phyloP scores from a whole-genome alignment of 2,888 invertebrate species.

The Acanthosepion esculentum region DNA sequence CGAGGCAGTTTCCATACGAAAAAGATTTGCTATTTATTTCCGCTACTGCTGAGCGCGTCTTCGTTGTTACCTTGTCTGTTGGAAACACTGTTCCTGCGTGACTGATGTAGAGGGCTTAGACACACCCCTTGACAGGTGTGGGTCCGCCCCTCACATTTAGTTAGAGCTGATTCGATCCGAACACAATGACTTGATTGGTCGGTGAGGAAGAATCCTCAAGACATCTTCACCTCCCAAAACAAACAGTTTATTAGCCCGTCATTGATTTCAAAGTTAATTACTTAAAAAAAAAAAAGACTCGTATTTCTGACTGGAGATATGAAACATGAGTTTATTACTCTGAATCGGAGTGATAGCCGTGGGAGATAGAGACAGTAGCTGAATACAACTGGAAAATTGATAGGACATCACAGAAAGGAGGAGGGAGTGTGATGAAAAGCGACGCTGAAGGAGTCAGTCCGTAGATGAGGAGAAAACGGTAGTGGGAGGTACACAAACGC shows the following conservation, averaged over 20 bases:
- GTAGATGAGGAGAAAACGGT: neutral
- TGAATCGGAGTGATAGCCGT: neutral
- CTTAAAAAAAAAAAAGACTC: neutral
- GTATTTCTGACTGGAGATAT: neutral
- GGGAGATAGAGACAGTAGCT: neutral
- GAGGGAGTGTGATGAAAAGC: neutral
- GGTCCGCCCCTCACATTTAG: neutral
- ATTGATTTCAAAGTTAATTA: conserved; percentile 23
- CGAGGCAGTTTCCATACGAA: neutral
- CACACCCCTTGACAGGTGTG: neutral
- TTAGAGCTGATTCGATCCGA: neutral
- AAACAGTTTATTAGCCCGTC: neutral
- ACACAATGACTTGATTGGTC: neutral
- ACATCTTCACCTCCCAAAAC: neutral
- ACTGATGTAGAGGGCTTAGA: no score
- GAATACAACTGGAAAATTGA: neutral
- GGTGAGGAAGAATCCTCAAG: neutral
- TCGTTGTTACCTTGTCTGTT: neutral
- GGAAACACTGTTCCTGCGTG: no score
- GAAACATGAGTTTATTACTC: neutral
- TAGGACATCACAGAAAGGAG: neutral
- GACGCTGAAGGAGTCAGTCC: neutral
- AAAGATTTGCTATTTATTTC: neutral
- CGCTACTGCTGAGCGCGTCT: neutral
- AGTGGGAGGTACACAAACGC: neutral